Conservation (phyloP, 2,113 vertebrate genomes). For the Typhlomys cinereus region DNA sequence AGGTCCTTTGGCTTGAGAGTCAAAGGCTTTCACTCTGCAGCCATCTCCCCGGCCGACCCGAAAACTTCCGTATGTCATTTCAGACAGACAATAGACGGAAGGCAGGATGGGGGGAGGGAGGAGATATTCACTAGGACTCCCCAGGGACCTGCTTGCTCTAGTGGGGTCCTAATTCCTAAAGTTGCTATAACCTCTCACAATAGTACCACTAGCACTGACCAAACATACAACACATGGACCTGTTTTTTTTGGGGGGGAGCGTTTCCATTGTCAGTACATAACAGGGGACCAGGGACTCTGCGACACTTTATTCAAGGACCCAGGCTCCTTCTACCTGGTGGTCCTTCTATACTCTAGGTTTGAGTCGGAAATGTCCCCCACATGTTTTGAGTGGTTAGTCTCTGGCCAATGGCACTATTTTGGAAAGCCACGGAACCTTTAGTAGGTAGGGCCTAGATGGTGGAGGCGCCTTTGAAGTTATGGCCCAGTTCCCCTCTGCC, state of each 20-base stretch:
- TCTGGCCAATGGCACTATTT: neutral
- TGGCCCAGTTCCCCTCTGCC: neutral
- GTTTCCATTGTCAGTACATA: neutral
- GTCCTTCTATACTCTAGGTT: neutral
- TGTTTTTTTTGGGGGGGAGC: too few species aligned
- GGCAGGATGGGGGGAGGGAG: neutral
- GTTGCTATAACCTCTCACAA: neutral
- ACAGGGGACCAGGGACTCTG: neutral
- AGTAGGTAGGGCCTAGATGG: neutral
- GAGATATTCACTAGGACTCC: too few species aligned
- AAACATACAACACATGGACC: neutral
- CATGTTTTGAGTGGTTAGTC: neutral
- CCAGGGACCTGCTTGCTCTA: neutral
- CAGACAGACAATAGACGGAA: neutral
- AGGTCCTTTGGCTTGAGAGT: too few species aligned
- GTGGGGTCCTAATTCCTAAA: neutral
- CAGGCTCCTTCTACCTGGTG: neutral
- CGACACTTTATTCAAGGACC: neutral
- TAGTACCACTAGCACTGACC: neutral
- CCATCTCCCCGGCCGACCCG: too few species aligned
- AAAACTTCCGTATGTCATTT: neutral
- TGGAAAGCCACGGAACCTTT: neutral
- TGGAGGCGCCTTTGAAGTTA: neutral
- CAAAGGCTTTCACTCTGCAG: too few species aligned
- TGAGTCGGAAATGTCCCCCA: neutral